Base-by-base conservation (phyloP, 2,113 vertebrate genomes). In the Romanogobio albipinnatus region DNA sequence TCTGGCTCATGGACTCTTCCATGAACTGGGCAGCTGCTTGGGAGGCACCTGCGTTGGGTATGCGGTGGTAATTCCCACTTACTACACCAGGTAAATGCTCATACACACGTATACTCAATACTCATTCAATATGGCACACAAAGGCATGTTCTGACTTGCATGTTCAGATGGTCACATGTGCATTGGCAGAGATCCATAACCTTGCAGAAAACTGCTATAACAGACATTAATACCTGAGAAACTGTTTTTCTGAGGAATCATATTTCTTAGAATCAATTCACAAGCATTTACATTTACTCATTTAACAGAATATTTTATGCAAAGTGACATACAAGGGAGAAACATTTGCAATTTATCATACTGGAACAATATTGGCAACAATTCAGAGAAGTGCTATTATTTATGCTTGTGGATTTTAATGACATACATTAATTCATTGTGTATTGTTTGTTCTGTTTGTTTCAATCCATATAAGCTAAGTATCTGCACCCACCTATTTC, bases 21-120 rank as follows among this genome's bases (percentile, higher is more conserved):
- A 97, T 83, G 97, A 99, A 87, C 89, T 99, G 79, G 98, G 98
- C 71, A 96, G 91, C 92, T 97, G 97, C 90, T 92, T 99, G 89
- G 98, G 98, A 91, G 98, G 98, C 90, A 99, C 98, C 0, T 99
- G 96, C 39, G 95, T 98, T 36, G 98, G 97, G 77, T 99, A 99
- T 86, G 98, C 98, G 7, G 91, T 99, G 90, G 96, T 99, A 81
- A 95, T 99, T 91, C 98, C 98, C 36, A 98, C 97, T 43, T 96
- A 95, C 86, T 99, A 97, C 84, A 96, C 94, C 97, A 99, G 98
- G 98, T 99, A 97, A 26, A 78, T 14, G 45, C 70, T 47, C 11
- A 17, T 8, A 62, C 22, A 39, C 13, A 43, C 9, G 13, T 45
- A 86, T 59, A 62, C 39, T 6, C 6, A 39, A 39, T 39, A 39